Evolutionary conservation across 2,888 invertebrate species (phyloP), one percentile per base, ranked within the genome.

Genomic region (Drosophila bunnanda): DNA sequence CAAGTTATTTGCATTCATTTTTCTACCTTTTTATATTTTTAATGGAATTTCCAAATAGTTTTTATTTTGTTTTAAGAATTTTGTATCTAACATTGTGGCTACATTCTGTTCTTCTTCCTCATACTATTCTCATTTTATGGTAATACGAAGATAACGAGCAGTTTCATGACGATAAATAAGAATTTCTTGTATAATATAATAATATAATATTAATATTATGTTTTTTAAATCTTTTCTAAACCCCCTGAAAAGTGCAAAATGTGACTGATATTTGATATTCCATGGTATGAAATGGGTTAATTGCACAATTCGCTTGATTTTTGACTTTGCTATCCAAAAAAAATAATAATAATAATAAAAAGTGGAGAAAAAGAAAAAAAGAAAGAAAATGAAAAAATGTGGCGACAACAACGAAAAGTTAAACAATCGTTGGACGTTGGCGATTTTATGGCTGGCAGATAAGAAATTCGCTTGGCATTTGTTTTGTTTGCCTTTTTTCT

Each of bases 371-470:
- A 41, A 7, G 2, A 13, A 13, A 13, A 4, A 22, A 22, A 20
- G 7, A 13, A 39, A 43, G 13, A 28, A 10, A 13, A 30, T 22
- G 8, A 67, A 44, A 44, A 32, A 41, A 30, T 5, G 25, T 53
- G 58, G 44, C 57, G 58, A 69, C 70, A 69, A 69, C 52, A 66
- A 66, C 65, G 58, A 67, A 66, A 52, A 67, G 52, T 66, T 66
- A 67, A 69, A 48, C 71, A 71, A 58, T 69, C 72, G 38, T 61
- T 58, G 80, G 80, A 86, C 81, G 56, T 79, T 67, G 82, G 74
- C 71, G 65, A 79, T 75, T 82, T 82, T 82, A 88, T 78, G 78
- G 59, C 67, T 73, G 59, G 48, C 65, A 80, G 81, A 82, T 82
- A 82, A 84, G 78, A 78, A 70, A 65, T 79, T 73, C 48, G 62